Evolutionary conservation across 2,113 vertebrate genomes (phyloP).

Genomic region (Beaufortia kweichowensis): DNA sequence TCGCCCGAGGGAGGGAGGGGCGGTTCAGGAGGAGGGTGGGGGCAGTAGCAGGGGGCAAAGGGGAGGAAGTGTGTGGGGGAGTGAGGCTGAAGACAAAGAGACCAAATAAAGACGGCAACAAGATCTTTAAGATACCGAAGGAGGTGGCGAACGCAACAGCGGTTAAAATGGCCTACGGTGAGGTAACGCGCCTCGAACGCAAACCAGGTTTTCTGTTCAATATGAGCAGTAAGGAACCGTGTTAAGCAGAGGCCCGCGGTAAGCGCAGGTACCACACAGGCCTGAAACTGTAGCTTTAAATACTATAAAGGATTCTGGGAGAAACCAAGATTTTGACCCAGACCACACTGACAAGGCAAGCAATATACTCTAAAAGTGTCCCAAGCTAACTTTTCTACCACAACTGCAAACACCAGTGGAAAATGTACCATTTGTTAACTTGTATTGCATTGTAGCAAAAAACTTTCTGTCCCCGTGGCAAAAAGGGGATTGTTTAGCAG

Average conservation of each 20-base stretch:
- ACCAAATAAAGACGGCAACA: constrained; percentile 41
- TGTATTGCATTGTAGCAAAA: too few species aligned
- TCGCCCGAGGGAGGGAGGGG: constrained; percentile 71
- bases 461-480: too few species aligned
- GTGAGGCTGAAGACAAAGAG: constrained; percentile 61
- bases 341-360: not conserved
- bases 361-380: not conserved
- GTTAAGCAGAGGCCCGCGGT: constrained; percentile 7
- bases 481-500: too few species aligned
- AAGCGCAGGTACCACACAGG: constrained; percentile 31
- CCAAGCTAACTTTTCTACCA: too few species aligned
- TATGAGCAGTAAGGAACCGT: constrained; percentile 7
- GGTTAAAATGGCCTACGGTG: constrained; percentile 38
- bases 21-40: constrained; percentile 52
- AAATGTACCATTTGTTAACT: too few species aligned
- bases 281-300: not conserved
- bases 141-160: constrained; percentile 21
- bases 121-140: constrained; percentile 27
- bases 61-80: constrained; percentile 59
- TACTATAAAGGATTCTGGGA: not conserved
- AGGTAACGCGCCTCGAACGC: constrained; percentile 27
- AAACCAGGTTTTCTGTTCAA: constrained; percentile 39
- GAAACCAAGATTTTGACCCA: not conserved
- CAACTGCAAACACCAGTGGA: too few species aligned
- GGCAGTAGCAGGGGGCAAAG: constrained; percentile 53